Evolutionary conservation across 1,140 invertebrate genomes (phyloP).

Genomic region (Whitmania pigra): DNA sequence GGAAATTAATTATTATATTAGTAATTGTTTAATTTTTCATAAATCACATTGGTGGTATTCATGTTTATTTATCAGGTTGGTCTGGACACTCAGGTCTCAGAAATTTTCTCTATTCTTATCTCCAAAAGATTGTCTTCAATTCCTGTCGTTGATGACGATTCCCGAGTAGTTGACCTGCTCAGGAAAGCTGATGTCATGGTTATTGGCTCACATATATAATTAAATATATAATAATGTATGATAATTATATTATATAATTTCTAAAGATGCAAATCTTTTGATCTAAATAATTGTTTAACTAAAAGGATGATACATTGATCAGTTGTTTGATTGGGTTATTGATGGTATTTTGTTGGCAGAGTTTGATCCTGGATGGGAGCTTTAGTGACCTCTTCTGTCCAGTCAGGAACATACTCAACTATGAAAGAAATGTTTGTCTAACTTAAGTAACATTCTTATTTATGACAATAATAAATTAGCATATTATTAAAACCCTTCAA

Average conservation of each 20-base stretch:
- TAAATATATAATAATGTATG: too few relatives aligned
- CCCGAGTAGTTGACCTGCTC: background rate
- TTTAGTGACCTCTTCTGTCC: slow-evolving; percentile 3
- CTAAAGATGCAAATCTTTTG: background rate
- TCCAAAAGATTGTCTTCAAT: background rate
- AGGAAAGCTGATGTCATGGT: slow-evolving; percentile 13
- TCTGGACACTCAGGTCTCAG: background rate
- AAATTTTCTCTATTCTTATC: background rate
- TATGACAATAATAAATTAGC: background rate
- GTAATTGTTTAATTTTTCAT: background rate
- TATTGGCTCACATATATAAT: too few relatives aligned
- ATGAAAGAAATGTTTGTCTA: slow-evolving; percentile 9
- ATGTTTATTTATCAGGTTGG: background rate
- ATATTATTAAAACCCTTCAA: too few relatives aligned
- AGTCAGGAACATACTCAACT: background rate
- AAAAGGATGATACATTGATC: too few relatives aligned
- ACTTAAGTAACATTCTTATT: background rate
- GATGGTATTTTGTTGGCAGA: background rate
- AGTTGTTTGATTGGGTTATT: too few relatives aligned
- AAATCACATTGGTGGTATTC: background rate
- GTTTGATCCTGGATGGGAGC: slow-evolving; percentile 5
- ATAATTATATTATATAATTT: too few relatives aligned
- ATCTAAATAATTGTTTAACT: background rate
- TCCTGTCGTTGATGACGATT: background rate
- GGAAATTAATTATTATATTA: too few relatives aligned